phyloP scores from a whole-genome alignment of 2,888 invertebrate genomes.

The Watsonalla cultraria region DNA sequence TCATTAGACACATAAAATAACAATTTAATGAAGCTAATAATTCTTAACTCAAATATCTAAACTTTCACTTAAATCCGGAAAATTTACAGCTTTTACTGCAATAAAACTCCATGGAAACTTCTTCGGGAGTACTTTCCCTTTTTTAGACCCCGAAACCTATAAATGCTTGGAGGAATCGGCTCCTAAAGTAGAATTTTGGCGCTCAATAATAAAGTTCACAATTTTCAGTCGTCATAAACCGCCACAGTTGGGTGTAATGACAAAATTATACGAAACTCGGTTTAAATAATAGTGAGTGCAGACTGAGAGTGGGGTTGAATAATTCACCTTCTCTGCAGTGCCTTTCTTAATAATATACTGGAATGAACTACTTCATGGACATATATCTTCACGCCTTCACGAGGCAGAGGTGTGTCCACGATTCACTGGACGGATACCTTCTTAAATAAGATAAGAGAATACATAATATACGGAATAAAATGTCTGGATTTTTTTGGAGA shows the following conservation, averaged over 20 bases:
- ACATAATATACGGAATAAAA: no score
- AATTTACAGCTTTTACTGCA: not conserved
- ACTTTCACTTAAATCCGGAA: no score
- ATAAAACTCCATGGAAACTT: not conserved
- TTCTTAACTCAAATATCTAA: no score
- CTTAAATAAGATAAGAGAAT: no score
- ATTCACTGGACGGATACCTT: no score
- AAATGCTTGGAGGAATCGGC: not conserved
- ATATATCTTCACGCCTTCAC: not conserved
- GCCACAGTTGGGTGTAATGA: constrained; percentile 19
- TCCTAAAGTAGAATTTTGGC: not conserved
- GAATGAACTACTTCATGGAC: constrained; percentile 17
- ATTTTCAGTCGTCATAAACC: constrained; percentile 1
- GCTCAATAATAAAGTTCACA: not conserved
- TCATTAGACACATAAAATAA: no score
- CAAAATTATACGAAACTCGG: constrained; percentile 40
- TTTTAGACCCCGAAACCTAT: not conserved
- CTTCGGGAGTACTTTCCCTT: not conserved
- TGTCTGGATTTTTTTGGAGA: no score
- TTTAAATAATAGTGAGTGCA: constrained; percentile 36
- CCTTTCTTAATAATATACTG: constrained; percentile 38
- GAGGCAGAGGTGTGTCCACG: no score
- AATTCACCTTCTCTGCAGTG: constrained; percentile 35
- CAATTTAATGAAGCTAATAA: no score
- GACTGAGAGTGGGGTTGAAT: constrained; percentile 34